Percentiles rank a stretch among this genome's conserved stretches.
Conservation (phyloP, 2,113 vertebrate genomes). For the Pseudorhombus dupliciocellatus region DNA sequence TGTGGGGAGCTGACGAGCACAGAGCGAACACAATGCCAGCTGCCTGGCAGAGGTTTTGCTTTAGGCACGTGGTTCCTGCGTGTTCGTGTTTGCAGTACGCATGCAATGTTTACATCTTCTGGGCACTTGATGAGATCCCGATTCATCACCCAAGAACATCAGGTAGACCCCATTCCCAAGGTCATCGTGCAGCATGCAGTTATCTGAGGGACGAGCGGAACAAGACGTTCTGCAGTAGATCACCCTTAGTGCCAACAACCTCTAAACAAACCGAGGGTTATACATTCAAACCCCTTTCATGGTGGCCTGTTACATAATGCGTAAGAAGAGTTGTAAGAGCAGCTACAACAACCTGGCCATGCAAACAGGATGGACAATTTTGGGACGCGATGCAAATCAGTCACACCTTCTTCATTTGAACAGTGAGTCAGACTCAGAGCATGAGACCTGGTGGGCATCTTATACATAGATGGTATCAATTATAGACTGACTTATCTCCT, state of each 20-base stretch:
- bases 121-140: not conserved
- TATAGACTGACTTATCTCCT: no score
- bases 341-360: not conserved
- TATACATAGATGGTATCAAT: no score
- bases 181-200: not conserved
- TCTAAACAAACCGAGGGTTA: not conserved
- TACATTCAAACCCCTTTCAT: not conserved
- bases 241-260: not conserved
- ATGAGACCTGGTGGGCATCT: not conserved
- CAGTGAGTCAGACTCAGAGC: not conserved
- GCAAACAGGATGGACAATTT: not conserved
- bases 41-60: not conserved
- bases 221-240: not conserved
- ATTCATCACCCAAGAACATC: not conserved
- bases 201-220: not conserved
- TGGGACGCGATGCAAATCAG: not conserved
- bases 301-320: not conserved
- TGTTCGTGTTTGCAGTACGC: not conserved
- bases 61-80: not conserved
- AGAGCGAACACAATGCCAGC: not conserved
- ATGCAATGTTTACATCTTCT: not conserved
- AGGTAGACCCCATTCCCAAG: not conserved
- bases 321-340: not conserved
- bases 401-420: not conserved
- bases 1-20: slow-evolving; percentile 1